A percentile compares a stretch with the other conserved stretches of the same genome.
These are phyloP conservation scores for Leptoclinus maculatus DNA, from an alignment of 2,797 vertebrate genomes.

Conservation along the genomic window DNA sequence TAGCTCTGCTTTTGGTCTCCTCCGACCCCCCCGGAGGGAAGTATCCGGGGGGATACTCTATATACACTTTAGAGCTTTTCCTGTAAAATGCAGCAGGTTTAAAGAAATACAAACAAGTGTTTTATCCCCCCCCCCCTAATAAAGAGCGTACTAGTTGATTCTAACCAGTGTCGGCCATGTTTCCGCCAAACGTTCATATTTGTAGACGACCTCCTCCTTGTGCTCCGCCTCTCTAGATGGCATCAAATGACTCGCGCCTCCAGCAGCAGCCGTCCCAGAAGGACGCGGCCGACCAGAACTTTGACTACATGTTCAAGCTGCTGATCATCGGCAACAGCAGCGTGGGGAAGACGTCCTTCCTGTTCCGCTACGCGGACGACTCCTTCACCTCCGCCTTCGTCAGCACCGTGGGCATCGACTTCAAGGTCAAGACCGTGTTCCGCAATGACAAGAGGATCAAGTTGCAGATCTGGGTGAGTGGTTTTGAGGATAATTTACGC, in stretches of 20 bases:
- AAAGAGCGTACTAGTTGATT: background rate
- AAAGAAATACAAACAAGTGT: too few species aligned
- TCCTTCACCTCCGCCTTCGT: slow-evolving; percentile 98
- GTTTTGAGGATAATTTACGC: background rate
- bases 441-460: slow-evolving; percentile 98
- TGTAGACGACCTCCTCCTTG: background rate
- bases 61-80: too few species aligned
- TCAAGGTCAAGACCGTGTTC: slow-evolving; percentile 98
- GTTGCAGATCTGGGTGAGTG: slow-evolving; percentile 96
- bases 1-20: too few species aligned
- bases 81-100: too few species aligned
- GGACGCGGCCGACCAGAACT: slow-evolving; percentile 95
- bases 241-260: slow-evolving; percentile 84
- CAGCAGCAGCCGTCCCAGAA: slow-evolving; percentile 85
- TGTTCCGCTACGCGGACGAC: slow-evolving; percentile 97
- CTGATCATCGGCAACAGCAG: slow-evolving; percentile 99
- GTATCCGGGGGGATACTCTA: too few species aligned
- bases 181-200: background rate
- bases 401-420: slow-evolving; percentile 98
- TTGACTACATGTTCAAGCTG: slow-evolving; percentile 99
- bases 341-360: slow-evolving; percentile 96
- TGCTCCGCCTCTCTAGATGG: slow-evolving; percentile 82
- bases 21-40: too few species aligned
- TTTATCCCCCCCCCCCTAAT: too few species aligned
- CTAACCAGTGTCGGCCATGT: background rate